These are phyloP conservation scores for Perizoma flavofasciatum DNA, from an alignment of 2,888 invertebrate genomes.

Conservation along the genomic window DNA sequence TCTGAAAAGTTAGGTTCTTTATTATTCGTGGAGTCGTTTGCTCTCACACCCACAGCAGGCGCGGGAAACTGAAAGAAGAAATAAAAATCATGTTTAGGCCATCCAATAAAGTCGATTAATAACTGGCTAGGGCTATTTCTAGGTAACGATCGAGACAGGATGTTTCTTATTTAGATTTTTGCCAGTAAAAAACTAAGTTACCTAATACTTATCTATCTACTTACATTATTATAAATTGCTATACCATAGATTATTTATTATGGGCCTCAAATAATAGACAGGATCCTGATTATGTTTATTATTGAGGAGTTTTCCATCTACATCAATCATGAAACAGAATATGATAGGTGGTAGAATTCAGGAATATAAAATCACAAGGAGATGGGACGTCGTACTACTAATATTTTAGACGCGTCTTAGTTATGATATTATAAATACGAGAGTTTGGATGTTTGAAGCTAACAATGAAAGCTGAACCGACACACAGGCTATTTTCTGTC, in stretches of 20 bases:
- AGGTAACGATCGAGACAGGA: no score
- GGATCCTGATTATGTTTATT: conserved; percentile 19
- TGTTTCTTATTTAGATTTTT: no score
- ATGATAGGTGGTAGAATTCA: conserved; percentile 24
- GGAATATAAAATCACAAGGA: not conserved
- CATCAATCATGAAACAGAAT: conserved; percentile 41
- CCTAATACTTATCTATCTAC: not conserved
- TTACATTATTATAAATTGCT: conserved; percentile 1
- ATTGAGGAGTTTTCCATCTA: conserved; percentile 21
- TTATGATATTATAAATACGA: no score
- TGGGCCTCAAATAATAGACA: conserved; percentile 19
- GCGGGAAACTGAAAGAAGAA: conserved; percentile 62
- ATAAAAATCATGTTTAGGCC: conserved; percentile 1
- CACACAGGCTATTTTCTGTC: no score
- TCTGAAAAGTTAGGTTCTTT: conserved; percentile 8
- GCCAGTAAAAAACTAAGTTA: no score
- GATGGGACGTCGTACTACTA: no score
- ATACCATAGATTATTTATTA: conserved; percentile 16
- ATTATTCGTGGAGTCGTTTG: conserved; percentile 36
- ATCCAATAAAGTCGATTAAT: not conserved
- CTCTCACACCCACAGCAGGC: conserved; percentile 56
- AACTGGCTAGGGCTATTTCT: no score
- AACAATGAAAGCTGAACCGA: no score
- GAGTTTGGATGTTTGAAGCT: no score
- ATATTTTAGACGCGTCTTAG: no score